These are phyloP conservation scores for Urosaurus nigricauda DNA, from an alignment of 2,797 vertebrate species.

Conservation along the genomic window DNA sequence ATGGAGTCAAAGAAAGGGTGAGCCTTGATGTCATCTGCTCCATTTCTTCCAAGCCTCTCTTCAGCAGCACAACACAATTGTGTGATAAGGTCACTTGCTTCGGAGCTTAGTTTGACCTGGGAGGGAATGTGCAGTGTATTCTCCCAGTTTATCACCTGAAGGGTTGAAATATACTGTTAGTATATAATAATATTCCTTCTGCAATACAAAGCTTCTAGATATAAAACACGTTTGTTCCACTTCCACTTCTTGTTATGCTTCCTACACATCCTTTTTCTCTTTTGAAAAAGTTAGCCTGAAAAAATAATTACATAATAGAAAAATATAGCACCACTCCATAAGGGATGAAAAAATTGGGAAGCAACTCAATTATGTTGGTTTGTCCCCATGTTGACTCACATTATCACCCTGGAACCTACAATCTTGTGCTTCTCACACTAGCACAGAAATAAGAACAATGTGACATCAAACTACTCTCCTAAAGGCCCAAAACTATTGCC, in stretches of 20 bases:
- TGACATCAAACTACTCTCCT: neutral
- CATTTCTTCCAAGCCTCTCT: conserved; percentile 91
- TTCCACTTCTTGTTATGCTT: neutral
- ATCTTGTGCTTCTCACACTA: neutral
- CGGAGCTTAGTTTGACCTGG: conserved; percentile 93
- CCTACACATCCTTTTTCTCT: neutral
- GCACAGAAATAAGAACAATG: neutral
- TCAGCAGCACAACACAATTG: conserved; percentile 94
- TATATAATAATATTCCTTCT: neutral
- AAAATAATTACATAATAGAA: neutral
- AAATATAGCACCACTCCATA: neutral
- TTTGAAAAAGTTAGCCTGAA: neutral
- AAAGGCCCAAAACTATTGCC: neutral
- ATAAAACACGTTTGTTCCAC: neutral
- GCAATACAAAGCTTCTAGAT: conserved; percentile 17
- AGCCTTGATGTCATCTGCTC: conserved; percentile 94
- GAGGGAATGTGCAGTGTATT: conserved; percentile 95
- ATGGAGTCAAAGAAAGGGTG: conserved; percentile 92
- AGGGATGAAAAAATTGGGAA: neutral
- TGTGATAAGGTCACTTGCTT: conserved; percentile 93
- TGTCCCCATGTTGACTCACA: neutral
- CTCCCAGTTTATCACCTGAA: conserved; percentile 98
- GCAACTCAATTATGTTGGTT: neutral
- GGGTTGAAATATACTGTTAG: conserved; percentile 48
- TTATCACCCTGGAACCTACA: no score